A percentile compares a stretch with the other conserved stretches of the same genome.
Conservation (phyloP, 2,888 invertebrate genomes). For the Syritta pipiens region DNA sequence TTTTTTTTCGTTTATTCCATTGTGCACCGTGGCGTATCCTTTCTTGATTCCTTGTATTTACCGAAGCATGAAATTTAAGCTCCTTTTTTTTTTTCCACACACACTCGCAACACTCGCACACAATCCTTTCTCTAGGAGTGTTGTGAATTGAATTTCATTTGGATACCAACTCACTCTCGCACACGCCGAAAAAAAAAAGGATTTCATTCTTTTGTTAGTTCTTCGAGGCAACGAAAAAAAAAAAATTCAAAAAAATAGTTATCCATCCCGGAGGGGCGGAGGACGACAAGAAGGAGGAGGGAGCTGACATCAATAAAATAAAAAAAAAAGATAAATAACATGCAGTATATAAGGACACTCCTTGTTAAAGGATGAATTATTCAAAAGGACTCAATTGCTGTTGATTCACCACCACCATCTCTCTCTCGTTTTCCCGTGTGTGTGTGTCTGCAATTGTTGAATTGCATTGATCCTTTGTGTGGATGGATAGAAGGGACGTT, state of each 20-base stretch:
- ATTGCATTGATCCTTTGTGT: conserved; percentile 40
- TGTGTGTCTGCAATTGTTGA: conserved; percentile 39
- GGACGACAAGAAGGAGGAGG: neutral
- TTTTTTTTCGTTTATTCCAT: conserved; percentile 5
- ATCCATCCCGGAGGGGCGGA: too few species aligned
- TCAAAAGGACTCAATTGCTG: conserved; percentile 64
- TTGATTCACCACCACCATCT: conserved; percentile 45
- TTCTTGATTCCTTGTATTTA: conserved; percentile 51
- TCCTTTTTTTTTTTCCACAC: neutral
- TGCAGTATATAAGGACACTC: conserved; percentile 3
- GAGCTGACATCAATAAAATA: conserved; percentile 12
- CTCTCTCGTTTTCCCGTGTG: conserved; percentile 16
- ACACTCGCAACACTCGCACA: neutral
- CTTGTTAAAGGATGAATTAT: conserved; percentile 65
- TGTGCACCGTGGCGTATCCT: conserved; percentile 33
- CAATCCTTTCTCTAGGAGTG: conserved; percentile 49
- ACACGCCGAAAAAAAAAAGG: conserved; percentile 13
- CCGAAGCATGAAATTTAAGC: conserved; percentile 65
- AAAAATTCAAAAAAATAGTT: too few species aligned
- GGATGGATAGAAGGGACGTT: conserved; percentile 6
- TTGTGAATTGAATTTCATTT: conserved; percentile 47
- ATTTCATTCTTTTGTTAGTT: conserved; percentile 23
- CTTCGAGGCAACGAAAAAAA: too few species aligned
- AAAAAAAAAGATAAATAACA: conserved; percentile 10
- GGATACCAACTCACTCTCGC: conserved; percentile 1